Evolutionary conservation across 2,113 vertebrate species (phyloP).

Genomic region (Coryphaenoides rupestris): DNA sequence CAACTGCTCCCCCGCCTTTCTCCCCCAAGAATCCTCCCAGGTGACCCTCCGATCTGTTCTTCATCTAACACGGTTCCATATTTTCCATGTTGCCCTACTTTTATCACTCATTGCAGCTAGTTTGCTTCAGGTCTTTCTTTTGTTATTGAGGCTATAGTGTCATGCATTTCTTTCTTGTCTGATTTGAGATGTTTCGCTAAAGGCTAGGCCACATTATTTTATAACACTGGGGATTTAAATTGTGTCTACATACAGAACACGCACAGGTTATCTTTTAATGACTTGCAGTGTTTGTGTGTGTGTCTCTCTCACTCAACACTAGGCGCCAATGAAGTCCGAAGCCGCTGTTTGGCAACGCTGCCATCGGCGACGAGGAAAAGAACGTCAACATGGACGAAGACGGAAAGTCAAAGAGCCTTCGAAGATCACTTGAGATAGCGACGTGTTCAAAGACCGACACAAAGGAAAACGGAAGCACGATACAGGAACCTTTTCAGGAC

Average conservation of each 20-base stretch:
- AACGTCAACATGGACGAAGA: conserved; percentile 4
- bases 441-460: not conserved
- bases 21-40: conserved; percentile 18
- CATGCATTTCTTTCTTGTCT: not conserved
- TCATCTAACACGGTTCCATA: too few relatives aligned
- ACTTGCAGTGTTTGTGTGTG: conserved; percentile 14
- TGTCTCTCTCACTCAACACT: conserved; percentile 2
- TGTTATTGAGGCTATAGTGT: too few relatives aligned
- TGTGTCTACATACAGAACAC: not conserved
- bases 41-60: conserved; percentile 17
- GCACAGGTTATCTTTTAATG: not conserved
- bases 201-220: too few relatives aligned
- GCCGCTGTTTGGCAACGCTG: conserved; percentile 19
- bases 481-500: conserved; percentile 5
- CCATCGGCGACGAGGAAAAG: conserved; percentile 18
- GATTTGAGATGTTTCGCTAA: not conserved
- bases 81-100: not conserved
- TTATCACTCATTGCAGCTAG: not conserved
- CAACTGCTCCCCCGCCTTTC: not conserved
- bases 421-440: conserved; percentile 15
- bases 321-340: conserved; percentile 49
- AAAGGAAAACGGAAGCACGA: not conserved
- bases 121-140: too few relatives aligned
- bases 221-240: too few relatives aligned
- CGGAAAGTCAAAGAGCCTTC: conserved; percentile 12